phyloP scores from a whole-genome alignment of 2,113 vertebrate genomes.

The Odobenus rosmarus region DNA sequence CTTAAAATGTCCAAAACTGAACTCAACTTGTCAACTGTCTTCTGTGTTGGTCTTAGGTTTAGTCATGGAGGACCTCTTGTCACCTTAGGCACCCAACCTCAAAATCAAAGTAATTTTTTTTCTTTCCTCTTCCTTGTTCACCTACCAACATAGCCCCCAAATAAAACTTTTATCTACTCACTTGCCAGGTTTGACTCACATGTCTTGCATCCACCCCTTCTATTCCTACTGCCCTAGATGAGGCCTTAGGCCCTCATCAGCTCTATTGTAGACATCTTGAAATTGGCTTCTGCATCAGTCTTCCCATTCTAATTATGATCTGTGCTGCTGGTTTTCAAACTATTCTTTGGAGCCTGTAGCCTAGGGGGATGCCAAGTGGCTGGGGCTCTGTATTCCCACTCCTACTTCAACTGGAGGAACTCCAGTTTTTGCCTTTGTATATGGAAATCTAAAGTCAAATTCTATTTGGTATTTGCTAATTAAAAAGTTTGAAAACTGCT shows the following conservation, averaged over 20 bases:
- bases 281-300: neutral
- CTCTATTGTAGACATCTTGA: neutral
- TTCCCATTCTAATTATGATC: neutral
- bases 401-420: neutral
- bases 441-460: neutral
- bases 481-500: neutral
- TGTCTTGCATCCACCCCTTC: neutral
- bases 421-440: neutral
- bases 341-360: neutral
- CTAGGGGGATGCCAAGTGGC: neutral
- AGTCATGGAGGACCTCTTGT: neutral
- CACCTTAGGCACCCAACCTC: neutral
- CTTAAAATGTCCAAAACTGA: neutral
- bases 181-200: neutral
- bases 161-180: neutral
- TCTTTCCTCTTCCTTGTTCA: neutral
- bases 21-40: neutral
- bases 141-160: neutral
- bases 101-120: neutral
- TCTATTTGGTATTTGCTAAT: neutral
- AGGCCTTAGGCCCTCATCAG: neutral
- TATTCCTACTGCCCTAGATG: neutral
- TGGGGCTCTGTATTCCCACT: neutral
- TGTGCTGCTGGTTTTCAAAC: neutral
- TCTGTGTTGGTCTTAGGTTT: neutral